A percentile compares a stretch with the other conserved stretches of the same genome.
Evolutionary conservation across 2,888 invertebrate genomes (phyloP).

Genomic region (Uloborus plumipes): DNA sequence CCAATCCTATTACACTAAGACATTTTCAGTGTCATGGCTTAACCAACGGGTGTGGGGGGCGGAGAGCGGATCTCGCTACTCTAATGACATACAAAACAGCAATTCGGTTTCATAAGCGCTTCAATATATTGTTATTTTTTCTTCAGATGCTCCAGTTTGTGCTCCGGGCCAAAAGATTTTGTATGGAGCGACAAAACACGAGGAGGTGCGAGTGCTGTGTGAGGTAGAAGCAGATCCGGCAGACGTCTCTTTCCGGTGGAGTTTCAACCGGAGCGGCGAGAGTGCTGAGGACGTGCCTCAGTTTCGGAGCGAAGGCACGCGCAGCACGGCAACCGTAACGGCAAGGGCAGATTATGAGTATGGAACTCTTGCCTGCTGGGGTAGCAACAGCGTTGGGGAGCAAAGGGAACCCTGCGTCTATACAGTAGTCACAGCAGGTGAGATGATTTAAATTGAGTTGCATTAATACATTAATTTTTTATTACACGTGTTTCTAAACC

Average conservation of each 20-base stretch:
- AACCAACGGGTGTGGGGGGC: too few species aligned
- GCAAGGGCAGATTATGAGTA: slow-evolving; percentile 68
- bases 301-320: slow-evolving; percentile 44
- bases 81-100: too few species aligned
- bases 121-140: too few species aligned
- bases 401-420: slow-evolving; percentile 68
- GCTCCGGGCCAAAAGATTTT: slow-evolving; percentile 75
- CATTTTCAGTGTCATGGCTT: too few species aligned
- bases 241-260: slow-evolving; percentile 87
- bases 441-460: not conserved
- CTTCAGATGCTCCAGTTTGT: slow-evolving; percentile 85
- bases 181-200: slow-evolving; percentile 66
- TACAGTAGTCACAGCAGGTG: slow-evolving; percentile 71
- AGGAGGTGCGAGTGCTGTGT: slow-evolving; percentile 66
- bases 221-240: slow-evolving; percentile 67
- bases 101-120: too few species aligned
- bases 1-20: too few species aligned
- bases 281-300: slow-evolving; percentile 55
- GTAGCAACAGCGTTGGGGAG: slow-evolving; percentile 67
- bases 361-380: slow-evolving; percentile 67
- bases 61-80: too few species aligned
- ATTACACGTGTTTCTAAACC: not conserved
- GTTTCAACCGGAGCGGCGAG: slow-evolving; percentile 85
- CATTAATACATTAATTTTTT: not conserved
- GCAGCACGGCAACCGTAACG: slow-evolving; percentile 66